Evolutionary conservation across 2,888 invertebrate species (phyloP).

Genomic region (Polymixis lichenea): DNA sequence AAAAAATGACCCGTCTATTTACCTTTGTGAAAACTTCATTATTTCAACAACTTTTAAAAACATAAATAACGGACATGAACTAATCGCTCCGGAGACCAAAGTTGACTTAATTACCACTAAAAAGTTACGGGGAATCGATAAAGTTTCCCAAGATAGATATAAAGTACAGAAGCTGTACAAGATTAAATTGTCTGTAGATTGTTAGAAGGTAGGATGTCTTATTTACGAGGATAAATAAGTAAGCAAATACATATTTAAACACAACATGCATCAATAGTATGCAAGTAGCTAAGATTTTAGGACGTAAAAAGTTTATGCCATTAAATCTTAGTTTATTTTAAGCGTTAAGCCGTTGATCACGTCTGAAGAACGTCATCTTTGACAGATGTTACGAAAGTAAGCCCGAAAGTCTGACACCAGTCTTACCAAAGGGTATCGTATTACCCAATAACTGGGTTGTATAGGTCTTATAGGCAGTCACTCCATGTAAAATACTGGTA

Average conservation of each 20-base stretch:
- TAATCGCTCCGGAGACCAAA: conserved; percentile 59
- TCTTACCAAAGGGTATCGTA: too few relatives aligned
- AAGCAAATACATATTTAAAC: conserved; percentile 7
- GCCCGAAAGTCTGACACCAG: too few relatives aligned
- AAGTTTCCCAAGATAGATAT: conserved; percentile 55
- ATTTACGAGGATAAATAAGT: conserved; percentile 22
- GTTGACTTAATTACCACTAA: conserved; percentile 61
- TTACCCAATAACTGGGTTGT: too few relatives aligned
- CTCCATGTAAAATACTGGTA: too few relatives aligned
- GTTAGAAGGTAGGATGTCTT: conserved; percentile 21
- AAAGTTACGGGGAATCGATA: conserved; percentile 57
- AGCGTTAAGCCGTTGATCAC: too few relatives aligned
- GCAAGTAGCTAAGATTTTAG: background rate
- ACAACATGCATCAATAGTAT: background rate
- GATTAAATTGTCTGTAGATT: conserved; percentile 48
- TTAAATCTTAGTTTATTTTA: background rate
- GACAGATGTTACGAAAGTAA: too few relatives aligned
- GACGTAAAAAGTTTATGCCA: background rate
- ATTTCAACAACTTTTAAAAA: conserved; percentile 51
- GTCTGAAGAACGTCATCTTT: too few relatives aligned
- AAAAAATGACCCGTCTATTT: conserved; percentile 23
- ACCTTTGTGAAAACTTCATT: conserved; percentile 39
- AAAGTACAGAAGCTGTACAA: conserved; percentile 39
- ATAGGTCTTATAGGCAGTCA: too few relatives aligned
- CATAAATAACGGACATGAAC: conserved; percentile 60